Base-by-base conservation (phyloP, 2,113 vertebrate species). In the Podiceps cristatus region DNA sequence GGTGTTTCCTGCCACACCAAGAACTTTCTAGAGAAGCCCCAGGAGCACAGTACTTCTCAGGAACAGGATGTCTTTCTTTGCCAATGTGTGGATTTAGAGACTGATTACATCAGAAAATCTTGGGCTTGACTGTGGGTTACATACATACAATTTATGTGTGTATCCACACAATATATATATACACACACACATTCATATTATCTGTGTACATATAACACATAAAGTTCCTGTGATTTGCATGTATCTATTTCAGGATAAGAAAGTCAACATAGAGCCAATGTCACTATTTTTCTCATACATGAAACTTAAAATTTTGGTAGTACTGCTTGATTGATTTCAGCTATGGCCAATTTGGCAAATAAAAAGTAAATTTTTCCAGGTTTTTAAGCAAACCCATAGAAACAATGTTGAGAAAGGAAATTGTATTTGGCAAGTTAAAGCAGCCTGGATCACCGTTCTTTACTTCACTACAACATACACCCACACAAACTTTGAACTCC, bases 1-100 rank as follows among this genome's bases (percentile, higher is more conserved):
- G 88, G 95, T 97, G 88, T 97, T 96, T 82, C 96, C 91, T 96
- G 77, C 84, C 95, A 93, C 93, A 93, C 87, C 80, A 75, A 81
- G 28, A 91, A 75, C 40, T 84, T 95, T 93, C 84, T 93, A 79
- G 76, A 86, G 73, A 89, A 96, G n/a, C 35, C 95, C 73, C 95
- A 86, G 56, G 88, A 91, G 86, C 60, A 79, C 68, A 85, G 47
- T 85, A 64, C 92, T 94, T 81, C 4, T 11, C 83, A 91, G 89
- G 74, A 97, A 95, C 69, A 95, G 84, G 93, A 97, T 95, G 62
- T 91, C 50, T 89, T 91, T 85, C 23, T 93, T 85, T 97, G 87
- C 96, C 92, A 94, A 5, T 78, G 44, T 67, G 80, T 94, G 77
- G 47, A 85, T 91, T 94, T 85, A 75, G 81, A 95, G 40, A 56